Conservation (phyloP, 2,888 invertebrate genomes). For the Drosophila setosimentum region DNA sequence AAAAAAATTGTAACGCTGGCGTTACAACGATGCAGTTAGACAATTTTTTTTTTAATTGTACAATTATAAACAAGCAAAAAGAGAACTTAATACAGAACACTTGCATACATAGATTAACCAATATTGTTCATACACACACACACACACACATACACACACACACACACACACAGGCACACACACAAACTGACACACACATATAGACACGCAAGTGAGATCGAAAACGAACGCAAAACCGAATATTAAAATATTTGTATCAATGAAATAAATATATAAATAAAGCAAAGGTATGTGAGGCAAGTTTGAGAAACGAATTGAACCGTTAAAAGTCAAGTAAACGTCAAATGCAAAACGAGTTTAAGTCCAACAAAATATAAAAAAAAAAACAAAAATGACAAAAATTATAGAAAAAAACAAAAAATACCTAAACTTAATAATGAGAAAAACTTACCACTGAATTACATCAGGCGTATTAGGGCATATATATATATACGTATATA, state of each 20-base stretch:
- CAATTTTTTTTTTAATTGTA: constrained; percentile 65
- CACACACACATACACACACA: constrained; percentile 8
- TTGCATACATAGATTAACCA: constrained; percentile 9
- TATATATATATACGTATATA: constrained; percentile 26
- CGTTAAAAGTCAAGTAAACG: constrained; percentile 44
- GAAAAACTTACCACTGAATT: constrained; percentile 60
- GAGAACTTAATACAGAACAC: constrained; percentile 22
- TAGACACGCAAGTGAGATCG: constrained; percentile 27
- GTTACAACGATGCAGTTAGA: constrained; percentile 69
- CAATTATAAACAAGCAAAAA: constrained; percentile 57
- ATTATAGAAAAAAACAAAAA: constrained; percentile 6
- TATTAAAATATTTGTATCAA: constrained; percentile 9
- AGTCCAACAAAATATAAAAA: constrained; percentile 16
- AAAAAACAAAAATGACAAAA: constrained; percentile 2
- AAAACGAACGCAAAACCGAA: constrained; percentile 35
- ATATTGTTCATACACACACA: constrained; percentile 6
- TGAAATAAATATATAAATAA: constrained; percentile 12
- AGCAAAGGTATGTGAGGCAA: constrained; percentile 36
- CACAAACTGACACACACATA: constrained; percentile 7
- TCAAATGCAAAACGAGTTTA: constrained; percentile 33
- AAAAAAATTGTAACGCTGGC: constrained; percentile 72
- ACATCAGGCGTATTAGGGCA: constrained; percentile 59
- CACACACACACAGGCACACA: neutral
- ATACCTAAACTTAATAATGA: constrained; percentile 16
- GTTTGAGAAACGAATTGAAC: constrained; percentile 51